Evolutionary conservation across 2,113 vertebrate genomes (phyloP).

Genomic region (Nothocercus julius): DNA sequence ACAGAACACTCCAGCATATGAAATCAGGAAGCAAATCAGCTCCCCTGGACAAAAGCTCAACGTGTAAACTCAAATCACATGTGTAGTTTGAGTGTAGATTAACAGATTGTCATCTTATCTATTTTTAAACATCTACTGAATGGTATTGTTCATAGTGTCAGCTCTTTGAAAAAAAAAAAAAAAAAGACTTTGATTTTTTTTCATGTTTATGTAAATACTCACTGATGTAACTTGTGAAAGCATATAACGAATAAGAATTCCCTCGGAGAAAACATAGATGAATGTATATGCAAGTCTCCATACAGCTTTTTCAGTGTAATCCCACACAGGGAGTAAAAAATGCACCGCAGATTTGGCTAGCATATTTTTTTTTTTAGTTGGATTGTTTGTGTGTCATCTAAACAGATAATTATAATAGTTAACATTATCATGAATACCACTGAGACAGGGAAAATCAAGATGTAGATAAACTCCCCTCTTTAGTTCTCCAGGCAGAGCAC

Average conservation of each 20-base stretch:
- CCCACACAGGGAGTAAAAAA: not conserved
- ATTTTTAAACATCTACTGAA: not conserved
- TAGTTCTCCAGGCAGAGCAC: not conserved
- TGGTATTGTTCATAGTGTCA: not conserved
- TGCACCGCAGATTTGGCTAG: not conserved
- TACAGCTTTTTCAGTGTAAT: not conserved
- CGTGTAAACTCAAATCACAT: too few relatives aligned
- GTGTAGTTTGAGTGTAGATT: not conserved
- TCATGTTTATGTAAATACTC: not conserved
- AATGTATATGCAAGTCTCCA: not conserved
- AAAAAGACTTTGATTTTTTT: not conserved
- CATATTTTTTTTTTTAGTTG: not conserved
- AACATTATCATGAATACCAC: not conserved
- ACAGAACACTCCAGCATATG: not conserved
- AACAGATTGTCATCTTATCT: not conserved
- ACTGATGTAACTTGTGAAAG: not conserved
- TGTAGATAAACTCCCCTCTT: not conserved
- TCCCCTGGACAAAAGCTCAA: not conserved
- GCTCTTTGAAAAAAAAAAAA: not conserved
- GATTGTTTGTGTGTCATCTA: not conserved
- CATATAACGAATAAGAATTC: not conserved
- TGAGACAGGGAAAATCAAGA: not conserved
- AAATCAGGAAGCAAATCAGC: not conserved
- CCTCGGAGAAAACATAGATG: not conserved
- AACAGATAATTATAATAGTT: not conserved